Conservation (phyloP, 2,797 vertebrate species). For the Notolabrus celidotus region DNA sequence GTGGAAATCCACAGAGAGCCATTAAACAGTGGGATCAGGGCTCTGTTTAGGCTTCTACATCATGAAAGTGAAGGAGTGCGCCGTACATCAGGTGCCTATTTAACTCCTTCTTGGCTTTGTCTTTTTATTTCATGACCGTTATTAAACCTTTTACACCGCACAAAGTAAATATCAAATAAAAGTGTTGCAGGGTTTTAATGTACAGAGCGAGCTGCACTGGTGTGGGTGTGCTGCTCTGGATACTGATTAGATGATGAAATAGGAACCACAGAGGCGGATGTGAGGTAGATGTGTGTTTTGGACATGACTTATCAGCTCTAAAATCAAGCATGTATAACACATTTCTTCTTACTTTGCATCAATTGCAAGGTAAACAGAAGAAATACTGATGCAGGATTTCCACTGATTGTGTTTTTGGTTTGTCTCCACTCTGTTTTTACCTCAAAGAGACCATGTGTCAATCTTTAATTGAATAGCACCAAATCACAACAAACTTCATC, state of each 20-base stretch:
- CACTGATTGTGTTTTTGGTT: too few relatives aligned
- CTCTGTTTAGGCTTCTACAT: slow-evolving; percentile 43
- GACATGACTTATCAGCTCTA: neutral
- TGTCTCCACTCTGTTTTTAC: too few relatives aligned
- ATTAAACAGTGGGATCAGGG: slow-evolving; percentile 41
- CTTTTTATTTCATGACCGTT: slow-evolving; percentile 9
- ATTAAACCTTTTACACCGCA: slow-evolving; percentile 25
- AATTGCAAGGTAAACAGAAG: too few relatives aligned
- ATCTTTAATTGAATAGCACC: too few relatives aligned
- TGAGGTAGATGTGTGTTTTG: neutral
- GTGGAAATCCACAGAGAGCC: slow-evolving; percentile 54
- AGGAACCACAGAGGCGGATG: neutral
- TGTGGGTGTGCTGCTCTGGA: neutral
- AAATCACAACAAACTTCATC: too few relatives aligned
- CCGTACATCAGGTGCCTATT: slow-evolving; percentile 8
- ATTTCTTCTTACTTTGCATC: too few relatives aligned
- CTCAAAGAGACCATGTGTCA: too few relatives aligned
- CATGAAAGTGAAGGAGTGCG: slow-evolving; percentile 38
- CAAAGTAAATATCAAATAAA: neutral
- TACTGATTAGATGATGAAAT: neutral
- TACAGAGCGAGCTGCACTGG: neutral
- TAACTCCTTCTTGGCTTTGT: neutral
- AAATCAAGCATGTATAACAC: too few relatives aligned
- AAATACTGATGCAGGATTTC: too few relatives aligned
- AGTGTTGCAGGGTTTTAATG: neutral